phyloP scores from a whole-genome alignment of 2,888 invertebrate genomes.

The Dimorphilus gyrociliatus region DNA sequence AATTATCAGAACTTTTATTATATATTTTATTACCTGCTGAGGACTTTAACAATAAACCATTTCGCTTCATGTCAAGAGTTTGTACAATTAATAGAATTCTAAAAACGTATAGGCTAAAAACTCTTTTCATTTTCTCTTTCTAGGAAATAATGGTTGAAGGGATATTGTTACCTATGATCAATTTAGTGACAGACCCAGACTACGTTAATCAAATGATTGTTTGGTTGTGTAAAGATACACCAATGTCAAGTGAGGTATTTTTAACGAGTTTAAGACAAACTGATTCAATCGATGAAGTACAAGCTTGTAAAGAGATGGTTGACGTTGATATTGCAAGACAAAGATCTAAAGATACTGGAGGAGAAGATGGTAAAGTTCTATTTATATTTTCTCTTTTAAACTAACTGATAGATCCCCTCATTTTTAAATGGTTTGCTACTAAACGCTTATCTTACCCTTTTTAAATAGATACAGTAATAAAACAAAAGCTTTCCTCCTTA shows the following conservation, averaged over 20 bases:
- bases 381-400: not conserved
- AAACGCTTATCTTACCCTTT: not conserved
- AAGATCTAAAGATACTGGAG: conserved; percentile 67
- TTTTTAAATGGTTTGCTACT: too few relatives aligned
- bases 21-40: conserved; percentile 65
- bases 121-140: conserved; percentile 23
- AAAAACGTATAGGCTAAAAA: not conserved
- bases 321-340: conserved; percentile 55
- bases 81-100: conserved; percentile 11
- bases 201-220: conserved; percentile 74
- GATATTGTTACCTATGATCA: conserved; percentile 52
- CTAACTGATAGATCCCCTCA: not conserved
- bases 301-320: conserved; percentile 57
- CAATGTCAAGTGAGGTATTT: conserved; percentile 66
- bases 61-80: conserved; percentile 51
- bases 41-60: conserved; percentile 64
- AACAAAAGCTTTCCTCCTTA: conserved; percentile 69
- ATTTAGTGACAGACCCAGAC: conserved; percentile 67
- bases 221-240: conserved; percentile 65
- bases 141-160: conserved; percentile 60
- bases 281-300: conserved; percentile 62
- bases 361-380: conserved; percentile 48
- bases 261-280: conserved; percentile 62
- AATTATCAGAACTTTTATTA: conserved; percentile 61
- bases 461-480: conserved; percentile 52